Conservation (phyloP, 2,797 vertebrate genomes). For the Eptatretus atami region DNA sequence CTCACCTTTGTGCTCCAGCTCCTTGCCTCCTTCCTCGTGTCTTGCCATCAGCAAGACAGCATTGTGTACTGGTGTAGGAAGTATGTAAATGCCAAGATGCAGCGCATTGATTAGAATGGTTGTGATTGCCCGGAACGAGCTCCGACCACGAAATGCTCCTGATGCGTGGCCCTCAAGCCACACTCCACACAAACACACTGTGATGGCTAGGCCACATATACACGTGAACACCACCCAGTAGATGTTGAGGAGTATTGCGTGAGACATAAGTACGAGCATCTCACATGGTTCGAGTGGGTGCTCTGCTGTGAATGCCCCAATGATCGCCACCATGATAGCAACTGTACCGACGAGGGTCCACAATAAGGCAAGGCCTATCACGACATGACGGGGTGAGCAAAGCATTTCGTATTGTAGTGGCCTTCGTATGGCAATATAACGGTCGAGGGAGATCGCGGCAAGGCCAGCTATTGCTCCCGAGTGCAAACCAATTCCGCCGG, state of each 20-base stretch:
- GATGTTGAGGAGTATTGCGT: background rate
- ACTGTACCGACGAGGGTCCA: background rate
- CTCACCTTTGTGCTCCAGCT: too few relatives aligned
- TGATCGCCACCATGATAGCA: background rate
- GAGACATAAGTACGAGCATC: background rate
- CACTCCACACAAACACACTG: background rate
- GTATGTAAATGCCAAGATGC: background rate
- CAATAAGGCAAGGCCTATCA: background rate
- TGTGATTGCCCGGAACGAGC: background rate
- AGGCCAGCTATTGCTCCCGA: background rate
- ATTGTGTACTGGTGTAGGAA: slow-evolving; percentile 1
- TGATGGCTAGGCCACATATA: background rate
- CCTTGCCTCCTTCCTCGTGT: background rate
- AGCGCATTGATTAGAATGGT: background rate
- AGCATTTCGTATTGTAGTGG: background rate
- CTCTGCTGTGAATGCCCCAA: background rate
- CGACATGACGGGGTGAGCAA: background rate
- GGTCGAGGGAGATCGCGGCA: background rate
- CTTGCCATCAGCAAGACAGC: background rate
- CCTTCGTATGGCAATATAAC: background rate
- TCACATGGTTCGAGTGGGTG: background rate
- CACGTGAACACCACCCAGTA: slow-evolving; percentile 2
- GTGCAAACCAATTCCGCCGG: background rate
- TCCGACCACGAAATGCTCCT: background rate
- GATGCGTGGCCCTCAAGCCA: background rate